phyloP scores from a whole-genome alignment of 2,888 invertebrate genomes.

The Acrocyrtus sp. region DNA sequence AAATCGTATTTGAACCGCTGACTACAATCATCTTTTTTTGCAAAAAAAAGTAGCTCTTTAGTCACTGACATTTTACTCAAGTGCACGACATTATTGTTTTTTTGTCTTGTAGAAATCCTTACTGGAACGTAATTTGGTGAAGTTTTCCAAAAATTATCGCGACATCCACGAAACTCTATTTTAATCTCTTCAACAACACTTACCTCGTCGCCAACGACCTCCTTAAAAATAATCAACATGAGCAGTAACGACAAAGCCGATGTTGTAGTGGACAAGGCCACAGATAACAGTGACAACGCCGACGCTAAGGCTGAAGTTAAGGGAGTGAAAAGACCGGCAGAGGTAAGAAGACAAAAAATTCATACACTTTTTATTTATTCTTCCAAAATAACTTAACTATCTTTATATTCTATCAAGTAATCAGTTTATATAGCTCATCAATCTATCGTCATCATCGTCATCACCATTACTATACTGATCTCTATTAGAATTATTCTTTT shows the following conservation, averaged over 20 bases:
- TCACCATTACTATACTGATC: not conserved
- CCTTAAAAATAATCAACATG: constrained; percentile 68
- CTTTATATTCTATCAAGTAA: not conserved
- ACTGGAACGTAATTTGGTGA: constrained; percentile 17
- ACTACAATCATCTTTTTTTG: not conserved
- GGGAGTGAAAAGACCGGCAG: constrained; percentile 88
- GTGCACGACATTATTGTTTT: constrained; percentile 48
- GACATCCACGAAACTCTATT: constrained; percentile 11
- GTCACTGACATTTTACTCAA: constrained; percentile 29
- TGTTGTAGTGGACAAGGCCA: constrained; percentile 82
- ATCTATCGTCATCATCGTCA: constrained; percentile 4
- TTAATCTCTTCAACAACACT: constrained; percentile 1
- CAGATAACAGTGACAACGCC: constrained; percentile 78
- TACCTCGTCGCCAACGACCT: constrained; percentile 6
- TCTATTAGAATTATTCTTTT: constrained; percentile 6
- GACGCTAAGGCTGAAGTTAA: constrained; percentile 85
- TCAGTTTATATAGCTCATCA: too few species aligned
- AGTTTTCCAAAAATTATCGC: constrained; percentile 7
- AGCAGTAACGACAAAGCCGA: constrained; percentile 82
- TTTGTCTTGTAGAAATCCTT: constrained; percentile 37
- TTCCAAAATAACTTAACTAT: not conserved
- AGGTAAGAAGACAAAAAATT: constrained; percentile 80
- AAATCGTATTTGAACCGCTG: not conserved
- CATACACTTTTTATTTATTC: constrained; percentile 11
- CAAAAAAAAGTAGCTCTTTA: not conserved